phyloP scores from a whole-genome alignment of 2,797 vertebrate genomes.

The Vultur gryphus region DNA sequence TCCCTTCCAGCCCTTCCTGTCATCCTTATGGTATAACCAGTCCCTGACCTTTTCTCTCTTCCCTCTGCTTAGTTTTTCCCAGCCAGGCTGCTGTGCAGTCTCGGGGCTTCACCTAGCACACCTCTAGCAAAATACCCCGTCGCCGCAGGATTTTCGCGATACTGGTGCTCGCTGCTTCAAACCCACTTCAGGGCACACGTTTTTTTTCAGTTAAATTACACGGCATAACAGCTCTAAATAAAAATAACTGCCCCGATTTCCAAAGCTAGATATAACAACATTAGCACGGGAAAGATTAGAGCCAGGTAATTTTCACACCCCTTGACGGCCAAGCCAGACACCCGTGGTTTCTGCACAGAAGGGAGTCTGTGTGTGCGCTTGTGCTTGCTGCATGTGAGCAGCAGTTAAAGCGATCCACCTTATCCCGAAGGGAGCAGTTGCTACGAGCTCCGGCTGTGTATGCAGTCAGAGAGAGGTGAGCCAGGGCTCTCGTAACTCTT shows the following conservation, averaged over 20 bases:
- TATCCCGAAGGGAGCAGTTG: not conserved
- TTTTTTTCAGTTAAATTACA: not conserved
- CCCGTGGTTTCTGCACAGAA: accelerated
- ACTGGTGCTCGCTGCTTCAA: accelerated
- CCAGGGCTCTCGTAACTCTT: not conserved
- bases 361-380: accelerated
- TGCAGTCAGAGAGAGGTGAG: not conserved
- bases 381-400: accelerated
- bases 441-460: accelerated
- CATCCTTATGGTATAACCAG: not conserved
- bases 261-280: no score
- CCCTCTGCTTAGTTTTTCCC: accelerated
- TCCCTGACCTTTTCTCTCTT: not conserved
- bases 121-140: accelerated
- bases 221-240: no score
- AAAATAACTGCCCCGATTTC: not conserved
- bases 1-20: not conserved
- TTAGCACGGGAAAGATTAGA: accelerated
- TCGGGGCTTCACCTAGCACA: not conserved
- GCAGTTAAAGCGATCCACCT: accelerated
- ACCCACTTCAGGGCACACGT: accelerated
- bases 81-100: not conserved
- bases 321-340: not conserved
- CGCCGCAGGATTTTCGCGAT: accelerated
- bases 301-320: not conserved